A percentile compares a stretch with the other conserved stretches of the same genome.
These are phyloP conservation scores for Acleris emargana DNA, from an alignment of 2,888 invertebrate genomes.

Conservation along the genomic window DNA sequence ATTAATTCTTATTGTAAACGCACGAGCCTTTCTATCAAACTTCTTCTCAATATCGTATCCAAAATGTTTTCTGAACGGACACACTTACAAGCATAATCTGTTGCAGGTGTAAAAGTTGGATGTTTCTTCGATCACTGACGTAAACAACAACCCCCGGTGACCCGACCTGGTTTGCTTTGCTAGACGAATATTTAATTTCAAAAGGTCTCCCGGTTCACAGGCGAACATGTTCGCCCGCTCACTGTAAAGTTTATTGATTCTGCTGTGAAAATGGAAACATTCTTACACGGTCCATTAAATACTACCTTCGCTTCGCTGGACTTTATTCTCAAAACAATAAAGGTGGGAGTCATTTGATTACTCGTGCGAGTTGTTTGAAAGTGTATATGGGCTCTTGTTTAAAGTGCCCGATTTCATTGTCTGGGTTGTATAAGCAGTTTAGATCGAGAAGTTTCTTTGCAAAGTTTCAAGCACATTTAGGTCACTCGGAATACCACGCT, in stretches of 20 bases:
- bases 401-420: conserved; percentile 27
- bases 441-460: conserved; percentile 11
- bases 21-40: too few relatives aligned
- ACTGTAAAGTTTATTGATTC: conserved; percentile 29
- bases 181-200: conserved; percentile 20
- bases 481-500: conserved; percentile 6
- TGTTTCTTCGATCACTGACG: background rate
- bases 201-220: conserved; percentile 12
- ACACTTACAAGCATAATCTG: background rate
- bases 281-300: conserved; percentile 27
- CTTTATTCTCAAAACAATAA: conserved; percentile 18
- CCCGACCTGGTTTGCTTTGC: conserved; percentile 9
- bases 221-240: conserved; percentile 4
- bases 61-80: too few relatives aligned
- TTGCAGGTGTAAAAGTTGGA: background rate
- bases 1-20: too few relatives aligned
- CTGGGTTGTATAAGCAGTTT: conserved; percentile 12
- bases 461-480: conserved; percentile 3
- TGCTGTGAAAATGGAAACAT: conserved; percentile 25
- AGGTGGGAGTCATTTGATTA: conserved; percentile 13
- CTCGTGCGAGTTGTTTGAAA: conserved; percentile 16
- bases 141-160: background rate
- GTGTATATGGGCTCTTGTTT: conserved; percentile 23
- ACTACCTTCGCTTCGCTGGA: conserved; percentile 6
- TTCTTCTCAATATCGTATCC: too few relatives aligned